Base-by-base conservation (phyloP, 2,888 invertebrate species). In the Pheosia tremula region DNA sequence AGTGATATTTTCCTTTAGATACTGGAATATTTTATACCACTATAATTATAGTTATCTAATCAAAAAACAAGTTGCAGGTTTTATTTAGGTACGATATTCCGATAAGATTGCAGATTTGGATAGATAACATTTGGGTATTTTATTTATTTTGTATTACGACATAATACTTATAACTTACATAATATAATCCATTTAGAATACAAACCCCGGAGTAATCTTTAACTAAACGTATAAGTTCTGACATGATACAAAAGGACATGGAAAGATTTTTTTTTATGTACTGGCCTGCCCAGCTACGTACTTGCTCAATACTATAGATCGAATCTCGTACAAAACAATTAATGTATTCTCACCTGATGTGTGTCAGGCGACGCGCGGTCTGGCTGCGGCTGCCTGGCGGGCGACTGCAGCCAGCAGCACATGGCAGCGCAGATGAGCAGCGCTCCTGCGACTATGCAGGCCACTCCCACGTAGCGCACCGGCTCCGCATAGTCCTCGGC, bases 401-500 rank as follows among this genome's bases (percentile, higher is more conserved):
- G 94, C 45, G 93, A 91, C 85, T 94, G 95, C 74, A 96, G 93
- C 96, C 96, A 96, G 86, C 96, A 96, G 85, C 96, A 96, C 95
- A 96, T 96, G 61, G 96, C 96, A 38, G 96, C 95, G 81, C 96
- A 96, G 77, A 96, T 96, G 77, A 96, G 95, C 71, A 96, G 93
- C 3, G 96, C 96, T 45, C 96, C 96, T 24, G 96, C 96, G n/a
- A 96, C 95, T 74, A 96, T 96, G 87, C 96, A 96, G 38, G 96
- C 96, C 63, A 96, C 96, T 68, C 96, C 96, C 72, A 96, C 95
- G 85, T 96, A 96, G 81, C 96, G 94, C 70, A 96, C 95, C 6
- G 96, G 96, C 84, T 96, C 96, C 60, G 96, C 95, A 83, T 96
- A 96, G 85, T 95, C 95, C 81, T 96, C 96, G 0, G 96, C 96